Evolutionary conservation across 2,888 invertebrate genomes (phyloP).

Genomic region (Hemaris fuciformis): DNA sequence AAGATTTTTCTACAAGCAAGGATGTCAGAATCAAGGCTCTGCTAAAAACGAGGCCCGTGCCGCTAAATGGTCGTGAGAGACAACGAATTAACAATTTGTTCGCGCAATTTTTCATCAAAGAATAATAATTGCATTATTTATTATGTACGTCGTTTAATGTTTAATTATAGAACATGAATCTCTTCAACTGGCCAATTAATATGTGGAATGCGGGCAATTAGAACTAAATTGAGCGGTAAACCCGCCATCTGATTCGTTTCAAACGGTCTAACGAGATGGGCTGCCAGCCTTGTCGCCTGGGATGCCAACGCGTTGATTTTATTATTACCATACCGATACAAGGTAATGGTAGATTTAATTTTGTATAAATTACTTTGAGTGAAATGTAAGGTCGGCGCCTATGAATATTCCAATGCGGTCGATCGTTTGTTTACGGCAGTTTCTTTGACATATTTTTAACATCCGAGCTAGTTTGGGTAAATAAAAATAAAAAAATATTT

Average conservation of each 20-base stretch:
- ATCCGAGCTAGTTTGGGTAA: no score
- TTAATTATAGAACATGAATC: constrained; percentile 9
- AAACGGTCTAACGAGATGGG: constrained; percentile 7
- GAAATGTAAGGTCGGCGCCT: background rate
- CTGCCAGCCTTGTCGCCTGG: constrained; percentile 1
- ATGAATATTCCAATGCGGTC: background rate
- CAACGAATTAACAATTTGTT: no score
- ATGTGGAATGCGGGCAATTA: constrained; percentile 7
- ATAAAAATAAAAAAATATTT: no score
- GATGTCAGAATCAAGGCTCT: no score
- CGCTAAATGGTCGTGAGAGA: no score
- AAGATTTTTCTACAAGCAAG: no score
- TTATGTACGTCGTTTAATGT: background rate
- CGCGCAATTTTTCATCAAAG: background rate
- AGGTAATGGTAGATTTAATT: background rate
- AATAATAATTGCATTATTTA: background rate
- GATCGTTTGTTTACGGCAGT: background rate
- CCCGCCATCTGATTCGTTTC: constrained; percentile 5
- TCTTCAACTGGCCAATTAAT: constrained; percentile 10
- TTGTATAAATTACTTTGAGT: background rate
- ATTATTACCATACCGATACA: background rate
- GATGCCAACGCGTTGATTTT: background rate
- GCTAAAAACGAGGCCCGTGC: no score
- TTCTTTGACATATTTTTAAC: no score
- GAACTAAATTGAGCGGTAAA: constrained; percentile 10